Evolutionary conservation across 2,888 invertebrate species (phyloP).

Genomic region (Epirrhoe tristata): DNA sequence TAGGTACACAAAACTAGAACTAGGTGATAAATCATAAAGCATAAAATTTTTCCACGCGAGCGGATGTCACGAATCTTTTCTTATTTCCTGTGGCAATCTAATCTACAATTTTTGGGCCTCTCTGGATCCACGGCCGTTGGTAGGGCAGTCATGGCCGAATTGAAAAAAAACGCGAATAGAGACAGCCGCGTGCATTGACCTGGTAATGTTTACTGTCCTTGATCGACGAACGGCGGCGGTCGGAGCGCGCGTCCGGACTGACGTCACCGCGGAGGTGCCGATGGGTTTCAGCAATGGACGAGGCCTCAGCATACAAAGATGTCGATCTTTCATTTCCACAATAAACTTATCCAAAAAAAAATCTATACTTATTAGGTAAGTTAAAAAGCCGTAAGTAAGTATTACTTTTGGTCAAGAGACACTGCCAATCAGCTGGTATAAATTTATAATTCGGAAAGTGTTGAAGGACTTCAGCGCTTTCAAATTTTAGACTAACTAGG

Average conservation of each 20-base stretch:
- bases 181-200: slow-evolving; percentile 80
- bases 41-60: background rate
- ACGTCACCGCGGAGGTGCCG: slow-evolving; percentile 81
- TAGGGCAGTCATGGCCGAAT: slow-evolving; percentile 71
- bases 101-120: slow-evolving; percentile 57
- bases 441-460: too few relatives aligned
- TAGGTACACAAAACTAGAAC: background rate
- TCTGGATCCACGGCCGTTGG: slow-evolving; percentile 59
- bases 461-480: too few relatives aligned
- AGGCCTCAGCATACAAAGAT: slow-evolving; percentile 46
- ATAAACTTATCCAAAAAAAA: too few relatives aligned
- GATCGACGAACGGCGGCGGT: slow-evolving; percentile 59
- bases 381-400: too few relatives aligned
- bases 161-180: slow-evolving; percentile 68
- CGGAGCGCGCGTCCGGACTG: slow-evolving; percentile 63
- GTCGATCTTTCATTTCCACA: background rate
- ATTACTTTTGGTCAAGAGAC: too few relatives aligned
- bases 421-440: too few relatives aligned
- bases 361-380: too few relatives aligned
- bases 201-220: slow-evolving; percentile 84
- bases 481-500: too few relatives aligned
- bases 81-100: slow-evolving; percentile 35
- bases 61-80: slow-evolving; percentile 40
- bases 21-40: background rate
- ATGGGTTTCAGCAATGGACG: slow-evolving; percentile 76